Base-by-base conservation (phyloP, 2,797 vertebrate species). In the Vespertilio murinus region DNA sequence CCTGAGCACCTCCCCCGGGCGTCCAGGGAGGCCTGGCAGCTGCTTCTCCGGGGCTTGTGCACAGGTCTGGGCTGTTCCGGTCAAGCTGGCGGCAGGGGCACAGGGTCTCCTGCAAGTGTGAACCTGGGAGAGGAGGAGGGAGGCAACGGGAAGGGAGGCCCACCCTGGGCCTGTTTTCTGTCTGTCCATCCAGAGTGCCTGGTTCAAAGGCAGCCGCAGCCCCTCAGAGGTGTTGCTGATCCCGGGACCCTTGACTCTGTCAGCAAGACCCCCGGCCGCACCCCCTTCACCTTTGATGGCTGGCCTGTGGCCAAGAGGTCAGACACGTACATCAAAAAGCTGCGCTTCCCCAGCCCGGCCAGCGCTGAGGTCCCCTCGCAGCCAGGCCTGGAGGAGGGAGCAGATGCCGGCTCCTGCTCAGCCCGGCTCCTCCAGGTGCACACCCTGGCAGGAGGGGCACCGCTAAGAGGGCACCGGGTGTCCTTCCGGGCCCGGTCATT, bases 161-260 rank as follows among this genome's bases (percentile, higher is more conserved):
- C 45, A 40, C 9, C 6, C 1, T 0, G 13, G 65, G 87, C 49
- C 74, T 92, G 67, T 80, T 96, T 94, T 90, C 93, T 92, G 52
- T 96, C 92, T 14, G 18, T 80, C 61, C 13, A 0, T 75, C 59
- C 64, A 28, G 87, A 91, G n/a, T 8, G 22, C 65, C 74, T 95
- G 65, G 40, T 93, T 96, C 80, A 91, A 94, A 95, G 94, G 73
- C 70, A 79, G 69, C 70, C 6, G 0, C 65, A 65, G n/a, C 25
- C 74, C 35, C 16, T 88, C 6, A 1, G 78, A 93, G 87, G 74
- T 83, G 73, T 83, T 0, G 11, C 73, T 90, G 84, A 93, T 64
- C 59, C 59, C 2, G 1, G 59, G 59, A 75, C 61, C 75, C 73
- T 74, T 82, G 91, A 70, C 74, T 88, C 77, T 95, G 93, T 88